phyloP scores from a whole-genome alignment of 2,888 invertebrate species.

The Napeogenes inachia region DNA sequence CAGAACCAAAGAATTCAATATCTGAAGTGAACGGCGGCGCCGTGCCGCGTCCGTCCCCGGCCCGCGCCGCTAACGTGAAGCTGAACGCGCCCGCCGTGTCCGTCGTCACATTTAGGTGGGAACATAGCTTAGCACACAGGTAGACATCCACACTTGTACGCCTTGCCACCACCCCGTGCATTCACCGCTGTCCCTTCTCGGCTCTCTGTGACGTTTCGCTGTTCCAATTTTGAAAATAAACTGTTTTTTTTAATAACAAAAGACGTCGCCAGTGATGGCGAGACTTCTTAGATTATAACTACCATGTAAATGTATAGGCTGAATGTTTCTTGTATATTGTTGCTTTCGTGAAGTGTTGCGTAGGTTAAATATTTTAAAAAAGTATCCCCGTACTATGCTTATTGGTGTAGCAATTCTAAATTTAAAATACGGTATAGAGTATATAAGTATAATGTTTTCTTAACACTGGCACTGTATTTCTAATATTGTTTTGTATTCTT shows the following conservation, averaged over 20 bases:
- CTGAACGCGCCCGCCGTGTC: slow-evolving; percentile 86
- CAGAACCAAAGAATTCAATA: slow-evolving; percentile 33
- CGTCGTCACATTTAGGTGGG: slow-evolving; percentile 96
- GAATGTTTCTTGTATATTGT: too few relatives aligned
- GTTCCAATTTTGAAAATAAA: too few relatives aligned
- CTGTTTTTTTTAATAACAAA: not conserved
- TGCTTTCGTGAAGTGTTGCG: too few relatives aligned
- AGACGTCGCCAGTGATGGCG: too few relatives aligned
- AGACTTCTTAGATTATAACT: too few relatives aligned
- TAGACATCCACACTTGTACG: slow-evolving; percentile 75
- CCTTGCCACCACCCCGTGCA: slow-evolving; percentile 38
- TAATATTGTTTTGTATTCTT: not conserved
- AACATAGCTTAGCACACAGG: slow-evolving; percentile 81
- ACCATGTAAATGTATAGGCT: too few relatives aligned
- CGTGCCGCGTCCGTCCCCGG: slow-evolving; percentile 53
- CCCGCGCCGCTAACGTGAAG: slow-evolving; percentile 69
- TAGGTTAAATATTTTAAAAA: too few relatives aligned
- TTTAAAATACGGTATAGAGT: not conserved
- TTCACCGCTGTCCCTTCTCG: slow-evolving; percentile 30
- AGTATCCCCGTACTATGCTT: too few relatives aligned
- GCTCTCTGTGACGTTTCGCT: slow-evolving; percentile 3
- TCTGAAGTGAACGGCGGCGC: slow-evolving; percentile 48
- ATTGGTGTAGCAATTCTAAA: too few relatives aligned
- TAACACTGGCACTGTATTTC: not conserved
- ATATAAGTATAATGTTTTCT: not conserved